These are phyloP conservation scores for Verasper variegatus DNA, from an alignment of 2,113 vertebrate genomes.

Conservation along the genomic window DNA sequence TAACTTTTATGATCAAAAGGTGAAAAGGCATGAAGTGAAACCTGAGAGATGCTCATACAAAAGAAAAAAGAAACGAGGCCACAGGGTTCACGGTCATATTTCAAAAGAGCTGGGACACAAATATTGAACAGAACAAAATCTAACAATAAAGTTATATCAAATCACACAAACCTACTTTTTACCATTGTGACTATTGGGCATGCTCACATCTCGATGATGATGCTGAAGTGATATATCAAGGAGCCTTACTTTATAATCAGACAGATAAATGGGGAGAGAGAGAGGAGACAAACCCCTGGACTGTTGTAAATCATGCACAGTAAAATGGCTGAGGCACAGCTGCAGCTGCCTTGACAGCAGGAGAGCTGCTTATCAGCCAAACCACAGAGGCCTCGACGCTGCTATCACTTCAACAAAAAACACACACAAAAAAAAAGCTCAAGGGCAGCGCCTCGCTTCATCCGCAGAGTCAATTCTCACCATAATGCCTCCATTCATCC, in stretches of 20 bases:
- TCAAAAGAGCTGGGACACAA: not conserved
- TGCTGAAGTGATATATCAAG: too few relatives aligned
- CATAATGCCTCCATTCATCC: slow-evolving; percentile 59
- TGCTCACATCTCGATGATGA: too few relatives aligned
- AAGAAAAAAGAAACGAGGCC: not conserved
- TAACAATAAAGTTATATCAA: not conserved
- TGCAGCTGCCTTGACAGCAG: slow-evolving; percentile 52
- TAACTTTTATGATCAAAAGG: not conserved
- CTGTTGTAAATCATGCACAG: slow-evolving; percentile 25
- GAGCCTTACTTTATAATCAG: too few relatives aligned
- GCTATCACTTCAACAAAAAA: slow-evolving; percentile 30
- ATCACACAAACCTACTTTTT: too few relatives aligned
- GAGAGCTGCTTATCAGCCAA: slow-evolving; percentile 58
- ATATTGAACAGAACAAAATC: not conserved
- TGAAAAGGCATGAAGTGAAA: not conserved
- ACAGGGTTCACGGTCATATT: not conserved
- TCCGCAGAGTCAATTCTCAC: not conserved
- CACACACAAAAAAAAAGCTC: slow-evolving; percentile 38
- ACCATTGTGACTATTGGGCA: too few relatives aligned
- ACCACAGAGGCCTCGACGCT: slow-evolving; percentile 20
- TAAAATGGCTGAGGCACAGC: slow-evolving; percentile 22
- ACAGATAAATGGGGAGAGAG: not conserved
- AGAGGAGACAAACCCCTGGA: not conserved
- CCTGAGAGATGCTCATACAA: not conserved
- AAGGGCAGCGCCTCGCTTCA: slow-evolving; percentile 45